Percentiles rank a stretch among this genome's conserved stretches.
phyloP scores from a whole-genome alignment of 37 sponge, comb jelly and placozoan genomes.

The Chondrilla cf. caribensis region DNA sequence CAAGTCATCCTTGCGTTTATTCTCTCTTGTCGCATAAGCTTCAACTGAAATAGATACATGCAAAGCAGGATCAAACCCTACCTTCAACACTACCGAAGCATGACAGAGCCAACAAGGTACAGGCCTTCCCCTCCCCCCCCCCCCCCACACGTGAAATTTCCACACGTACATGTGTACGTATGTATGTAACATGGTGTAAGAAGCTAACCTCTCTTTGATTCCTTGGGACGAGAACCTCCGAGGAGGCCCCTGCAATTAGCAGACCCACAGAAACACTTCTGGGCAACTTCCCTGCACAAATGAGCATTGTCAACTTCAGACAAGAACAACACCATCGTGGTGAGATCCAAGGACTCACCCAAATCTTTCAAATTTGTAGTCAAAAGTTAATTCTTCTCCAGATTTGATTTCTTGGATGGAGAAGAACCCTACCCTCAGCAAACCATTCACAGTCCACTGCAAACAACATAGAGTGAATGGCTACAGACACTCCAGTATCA shows the following conservation, averaged over 20 bases:
- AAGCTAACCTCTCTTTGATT: background rate
- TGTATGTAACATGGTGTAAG: background rate
- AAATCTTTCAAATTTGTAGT: slow-evolving; percentile 96
- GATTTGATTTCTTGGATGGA: slow-evolving; percentile 51
- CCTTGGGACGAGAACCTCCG: slow-evolving; percentile 66
- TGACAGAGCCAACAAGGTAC: no score
- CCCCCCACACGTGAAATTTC: no score
- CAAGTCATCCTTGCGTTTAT: no score
- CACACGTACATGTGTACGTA: no score
- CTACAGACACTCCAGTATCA: background rate
- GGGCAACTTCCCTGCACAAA: slow-evolving; percentile 71
- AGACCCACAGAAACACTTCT: slow-evolving; percentile 96
- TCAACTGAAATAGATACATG: no score
- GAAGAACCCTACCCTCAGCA: slow-evolving; percentile 94
- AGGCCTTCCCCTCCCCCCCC: no score
- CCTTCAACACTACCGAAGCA: no score
- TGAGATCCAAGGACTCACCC: slow-evolving; percentile 50
- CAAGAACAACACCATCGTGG: background rate
- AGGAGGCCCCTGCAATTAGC: slow-evolving; percentile 86
- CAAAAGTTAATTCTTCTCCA: slow-evolving; percentile 92
- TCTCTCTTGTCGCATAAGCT: no score
- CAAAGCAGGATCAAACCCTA: no score
- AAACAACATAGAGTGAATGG: slow-evolving; percentile 1
- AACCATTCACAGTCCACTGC: slow-evolving; percentile 95
- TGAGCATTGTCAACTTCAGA: background rate